These are phyloP conservation scores for Alethe castanea DNA, from an alignment of 2,113 vertebrate species.

Conservation along the genomic window DNA sequence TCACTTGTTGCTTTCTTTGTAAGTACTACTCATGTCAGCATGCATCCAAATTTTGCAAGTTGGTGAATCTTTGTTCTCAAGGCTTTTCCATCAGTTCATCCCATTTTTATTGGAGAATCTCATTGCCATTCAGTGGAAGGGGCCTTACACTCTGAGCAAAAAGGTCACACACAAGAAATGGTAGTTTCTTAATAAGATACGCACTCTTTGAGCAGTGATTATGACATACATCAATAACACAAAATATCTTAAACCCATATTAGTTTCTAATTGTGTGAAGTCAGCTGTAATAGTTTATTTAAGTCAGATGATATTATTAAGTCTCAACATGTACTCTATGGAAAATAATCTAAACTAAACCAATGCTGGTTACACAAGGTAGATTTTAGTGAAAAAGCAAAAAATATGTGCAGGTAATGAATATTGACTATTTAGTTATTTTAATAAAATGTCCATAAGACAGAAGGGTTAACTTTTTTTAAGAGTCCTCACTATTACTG, in stretches of 20 bases:
- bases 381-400: not conserved
- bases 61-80: not conserved
- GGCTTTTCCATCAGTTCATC: not conserved
- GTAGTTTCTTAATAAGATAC: not conserved
- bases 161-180: not conserved
- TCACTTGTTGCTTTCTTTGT: not conserved
- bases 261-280: not conserved
- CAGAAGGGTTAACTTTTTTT: not conserved
- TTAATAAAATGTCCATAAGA: not conserved
- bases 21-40: not conserved
- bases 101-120: not conserved
- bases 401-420: not conserved
- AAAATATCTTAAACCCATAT: not conserved
- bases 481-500: not conserved
- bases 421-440: not conserved
- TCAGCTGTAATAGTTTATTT: not conserved
- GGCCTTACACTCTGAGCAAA: not conserved
- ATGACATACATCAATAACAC: not conserved
- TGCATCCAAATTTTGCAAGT: not conserved
- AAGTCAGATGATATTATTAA: not conserved
- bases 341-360: not conserved
- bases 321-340: not conserved
- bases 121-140: not conserved
- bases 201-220: not conserved
- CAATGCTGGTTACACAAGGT: not conserved